Percentiles rank a stretch among this genome's conserved stretches.
Conservation (phyloP, 1,140 invertebrate species). For the Holcopasites calliopsidis region DNA sequence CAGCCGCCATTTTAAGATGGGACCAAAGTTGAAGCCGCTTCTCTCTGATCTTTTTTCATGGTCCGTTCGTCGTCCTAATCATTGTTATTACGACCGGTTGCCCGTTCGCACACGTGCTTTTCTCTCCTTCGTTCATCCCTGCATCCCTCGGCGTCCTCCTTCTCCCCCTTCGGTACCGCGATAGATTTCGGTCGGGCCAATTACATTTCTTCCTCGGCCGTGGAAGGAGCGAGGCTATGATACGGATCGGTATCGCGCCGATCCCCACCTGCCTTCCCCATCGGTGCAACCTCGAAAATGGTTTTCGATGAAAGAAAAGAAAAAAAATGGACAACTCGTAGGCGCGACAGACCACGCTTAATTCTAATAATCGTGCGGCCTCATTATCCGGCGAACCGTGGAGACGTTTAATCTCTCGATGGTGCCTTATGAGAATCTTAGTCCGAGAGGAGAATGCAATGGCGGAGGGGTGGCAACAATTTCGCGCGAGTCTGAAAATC, state of each 20-base stretch:
- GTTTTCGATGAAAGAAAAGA: neutral
- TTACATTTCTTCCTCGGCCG: slow-evolving; percentile 64
- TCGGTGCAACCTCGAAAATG: slow-evolving; percentile 42
- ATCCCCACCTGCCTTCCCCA: slow-evolving; percentile 55
- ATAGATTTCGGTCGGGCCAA: slow-evolving; percentile 68
- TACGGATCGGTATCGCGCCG: slow-evolving; percentile 49
- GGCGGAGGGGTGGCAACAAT: neutral
- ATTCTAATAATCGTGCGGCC: slow-evolving; percentile 59
- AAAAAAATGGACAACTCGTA: slow-evolving; percentile 38
- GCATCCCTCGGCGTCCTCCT: slow-evolving; percentile 41
- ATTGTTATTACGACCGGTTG: slow-evolving; percentile 72
- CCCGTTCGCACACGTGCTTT: slow-evolving; percentile 64
- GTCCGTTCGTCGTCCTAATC: slow-evolving; percentile 72
- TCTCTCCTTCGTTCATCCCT: slow-evolving; percentile 52
- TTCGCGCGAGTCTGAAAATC: neutral
- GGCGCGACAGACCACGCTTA: slow-evolving; percentile 57
- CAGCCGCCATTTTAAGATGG: slow-evolving; percentile 64
- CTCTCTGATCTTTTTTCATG: slow-evolving; percentile 46
- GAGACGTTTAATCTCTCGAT: slow-evolving; percentile 23
- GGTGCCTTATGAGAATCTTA: neutral
- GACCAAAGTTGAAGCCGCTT: slow-evolving; percentile 31
- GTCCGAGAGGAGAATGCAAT: slow-evolving; percentile 20
- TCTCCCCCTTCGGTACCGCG: slow-evolving; percentile 17
- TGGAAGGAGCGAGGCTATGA: slow-evolving; percentile 65
- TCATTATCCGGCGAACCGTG: slow-evolving; percentile 46